Conservation (phyloP, 2,797 vertebrate species). For the Chloroceryle amazona region DNA sequence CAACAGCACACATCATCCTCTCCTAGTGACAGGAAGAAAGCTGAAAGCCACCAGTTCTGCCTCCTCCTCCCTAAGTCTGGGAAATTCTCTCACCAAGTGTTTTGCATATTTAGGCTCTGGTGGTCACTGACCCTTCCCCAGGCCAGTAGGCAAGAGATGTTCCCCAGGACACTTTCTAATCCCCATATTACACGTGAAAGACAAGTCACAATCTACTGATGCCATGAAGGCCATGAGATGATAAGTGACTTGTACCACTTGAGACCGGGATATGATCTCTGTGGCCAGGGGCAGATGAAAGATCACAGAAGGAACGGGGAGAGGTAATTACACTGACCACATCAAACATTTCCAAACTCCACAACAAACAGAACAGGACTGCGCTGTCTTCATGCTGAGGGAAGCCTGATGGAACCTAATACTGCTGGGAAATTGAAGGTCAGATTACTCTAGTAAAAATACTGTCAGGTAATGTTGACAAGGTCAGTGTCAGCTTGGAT, state of each 20-base stretch:
- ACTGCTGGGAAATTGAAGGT: slow-evolving; percentile 5
- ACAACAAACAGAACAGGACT: neutral
- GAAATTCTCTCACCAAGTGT: neutral
- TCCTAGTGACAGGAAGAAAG: neutral
- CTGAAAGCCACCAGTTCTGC: neutral
- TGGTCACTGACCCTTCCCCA: neutral
- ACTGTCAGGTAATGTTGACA: neutral
- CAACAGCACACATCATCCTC: accelerated
- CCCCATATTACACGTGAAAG: neutral
- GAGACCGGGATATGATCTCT: neutral
- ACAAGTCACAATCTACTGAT: neutral
- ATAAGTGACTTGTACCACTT: neutral
- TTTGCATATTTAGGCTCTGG: neutral
- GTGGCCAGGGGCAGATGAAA: neutral
- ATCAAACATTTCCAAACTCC: neutral
- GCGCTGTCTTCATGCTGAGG: neutral
- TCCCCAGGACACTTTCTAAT: neutral
- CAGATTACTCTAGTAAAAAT: neutral
- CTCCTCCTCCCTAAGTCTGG: neutral
- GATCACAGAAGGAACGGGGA: neutral
- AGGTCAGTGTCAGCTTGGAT: slow-evolving; percentile 64
- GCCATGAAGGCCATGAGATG: neutral
- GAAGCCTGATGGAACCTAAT: neutral
- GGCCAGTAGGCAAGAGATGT: neutral
- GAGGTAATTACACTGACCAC: neutral